A percentile compares a stretch with the other conserved stretches of the same genome.
phyloP scores from a whole-genome alignment of 30 jellyfish, hydroid and myxozoan genomes.

The Aurelia coerulea region DNA sequence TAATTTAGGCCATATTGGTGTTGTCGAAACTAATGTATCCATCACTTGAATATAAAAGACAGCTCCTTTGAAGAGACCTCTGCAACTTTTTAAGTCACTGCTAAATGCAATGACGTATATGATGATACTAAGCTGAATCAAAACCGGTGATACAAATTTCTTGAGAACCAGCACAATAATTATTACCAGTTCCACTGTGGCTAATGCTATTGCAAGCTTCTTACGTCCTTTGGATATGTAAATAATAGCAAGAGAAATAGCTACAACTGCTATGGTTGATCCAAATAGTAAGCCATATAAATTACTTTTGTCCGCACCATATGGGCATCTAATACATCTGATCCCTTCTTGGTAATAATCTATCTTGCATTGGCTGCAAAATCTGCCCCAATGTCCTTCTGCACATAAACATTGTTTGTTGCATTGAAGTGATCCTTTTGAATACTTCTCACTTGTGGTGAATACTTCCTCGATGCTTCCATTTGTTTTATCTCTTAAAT shows the following conservation, averaged over 20 bases:
- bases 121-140: constrained; percentile 13
- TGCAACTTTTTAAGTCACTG: constrained; percentile 25
- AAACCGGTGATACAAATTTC: constrained; percentile 17
- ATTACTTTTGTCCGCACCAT: not conserved
- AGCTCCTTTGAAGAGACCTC: constrained; percentile 47
- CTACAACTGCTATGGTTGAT: not conserved
- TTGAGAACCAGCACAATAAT: constrained; percentile 10
- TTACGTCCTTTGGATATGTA: not conserved
- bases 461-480: not conserved
- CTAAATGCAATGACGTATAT: constrained; percentile 26
- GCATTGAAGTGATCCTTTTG: constrained; percentile 5
- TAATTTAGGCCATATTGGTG: constrained; percentile 52
- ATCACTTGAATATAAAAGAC: constrained; percentile 49
- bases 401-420: constrained; percentile 44
- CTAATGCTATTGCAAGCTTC: constrained; percentile 22
- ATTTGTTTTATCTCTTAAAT: not conserved
- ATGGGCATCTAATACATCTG: constrained; percentile 41
- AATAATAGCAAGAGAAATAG: not conserved
- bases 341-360: constrained; percentile 57
- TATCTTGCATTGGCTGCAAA: constrained; percentile 59
- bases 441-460: not conserved
- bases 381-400: constrained; percentile 55
- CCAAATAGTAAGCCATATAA: constrained; percentile 18
- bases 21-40: constrained; percentile 50
- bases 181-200: constrained; percentile 12